Evolutionary conservation across 1,140 invertebrate genomes (phyloP), one percentile per base, ranked within the genome.

Genomic region (Anastatus disparis): DNA sequence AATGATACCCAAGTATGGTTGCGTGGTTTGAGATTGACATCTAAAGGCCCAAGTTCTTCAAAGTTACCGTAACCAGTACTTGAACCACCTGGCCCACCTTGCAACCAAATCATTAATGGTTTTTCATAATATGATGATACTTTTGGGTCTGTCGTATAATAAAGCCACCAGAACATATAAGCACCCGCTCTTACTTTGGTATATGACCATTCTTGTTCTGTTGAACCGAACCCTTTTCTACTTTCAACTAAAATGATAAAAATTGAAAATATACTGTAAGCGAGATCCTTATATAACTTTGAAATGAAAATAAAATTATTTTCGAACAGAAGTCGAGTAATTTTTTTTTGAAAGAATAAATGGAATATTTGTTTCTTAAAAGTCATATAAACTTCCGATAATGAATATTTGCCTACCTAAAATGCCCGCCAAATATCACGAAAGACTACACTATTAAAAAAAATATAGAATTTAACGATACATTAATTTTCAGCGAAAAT

Each of bases 81-180:
- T 0, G 92, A 93, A 1, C 87, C 89, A 1, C 93, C 93, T 0
- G 91, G 91, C 3, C 91, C 91, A 42, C 90, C 92, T 83, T 94
- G 92, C 1, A 94, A 82, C 93, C 93, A 95, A 35, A 95, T 89
- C 6, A 93, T 83, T 24, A 95, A 77, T 0, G 93, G 93, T 70
- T 87, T 87, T 3, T 91, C 88, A 82, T 97, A 96, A 0, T 88
- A 88, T 52, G 87, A 88, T 42, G 85, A 83, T 10, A 80, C 71
- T 87, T 78, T 87, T 78, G 52, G 81, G 62, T 89, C 89, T 0
- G 88, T 90, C 6, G 91, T 90, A 75, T 92, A 91, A 77, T 92
- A 93, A 2, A 94, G 78, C 92, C 93, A 94, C 86, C 92, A 94
- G 79, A 94, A 94, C 88, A 93, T 93, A 56, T 93, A 87, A 2